Base-by-base conservation (phyloP, 1,140 invertebrate genomes). In the Cherax quadricarinatus region DNA sequence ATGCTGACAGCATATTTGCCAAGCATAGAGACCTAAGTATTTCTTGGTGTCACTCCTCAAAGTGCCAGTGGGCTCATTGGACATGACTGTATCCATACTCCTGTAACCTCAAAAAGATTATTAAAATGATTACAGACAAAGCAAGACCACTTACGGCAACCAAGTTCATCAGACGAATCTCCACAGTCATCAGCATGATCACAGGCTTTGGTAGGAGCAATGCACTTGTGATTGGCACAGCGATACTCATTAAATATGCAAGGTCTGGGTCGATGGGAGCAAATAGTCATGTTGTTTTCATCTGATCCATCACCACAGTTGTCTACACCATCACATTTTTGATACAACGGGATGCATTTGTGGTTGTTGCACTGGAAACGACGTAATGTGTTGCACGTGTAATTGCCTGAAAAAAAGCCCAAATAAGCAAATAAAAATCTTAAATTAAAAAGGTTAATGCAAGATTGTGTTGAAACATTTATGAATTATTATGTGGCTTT, bases 281-380 rank as follows among this genome's bases (percentile, higher is more conserved):
- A 99, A 82, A 98, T 95, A 2, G 97, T 98, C 96, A 98, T 97
- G 95, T 98, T 98, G 94, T 98, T 98, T 95, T 99, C 98, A 94
- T 99, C 98, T 1, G 97, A 98, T 66, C 98, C 97, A 95, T 99
- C 98, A 41, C 97, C 97, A 95, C 98, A 99, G 94, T 99, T 98
- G 95, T 99, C 97, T 5, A 97, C 95, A 7, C 97, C 97, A 95
- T 99, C 97, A 95, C 98, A 98, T 21, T 98, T 95, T 92, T 97
- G 97, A 94, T 97, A 98, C 94, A 96, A 96, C 0, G 97, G 97
- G 78, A 99, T 97, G 94, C 98, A 99, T 87, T 97, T 97, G 5
- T 94, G 97, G 95, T 99, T 99, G 70, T 96, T 96, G 95, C 98
- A 99, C 94, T 98, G 97, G 97, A 98, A 98, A 88, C 97, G 95